Evolutionary conservation across 1,140 invertebrate species (phyloP).

Genomic region (Nasonia giraulti): DNA sequence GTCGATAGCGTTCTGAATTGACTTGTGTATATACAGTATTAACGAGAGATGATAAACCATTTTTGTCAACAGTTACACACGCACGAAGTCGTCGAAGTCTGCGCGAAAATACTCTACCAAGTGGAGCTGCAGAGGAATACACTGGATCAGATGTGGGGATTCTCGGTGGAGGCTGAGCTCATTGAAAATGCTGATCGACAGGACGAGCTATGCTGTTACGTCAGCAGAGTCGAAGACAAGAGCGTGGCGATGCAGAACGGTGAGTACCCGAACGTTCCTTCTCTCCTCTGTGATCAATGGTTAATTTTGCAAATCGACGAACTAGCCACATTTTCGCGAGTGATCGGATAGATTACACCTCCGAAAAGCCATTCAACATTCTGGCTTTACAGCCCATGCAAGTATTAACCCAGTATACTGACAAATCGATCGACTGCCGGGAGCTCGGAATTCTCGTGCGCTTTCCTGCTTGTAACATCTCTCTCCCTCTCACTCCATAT

Average conservation of each 20-base stretch:
- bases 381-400: not conserved
- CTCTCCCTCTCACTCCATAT: not conserved
- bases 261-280: constrained; percentile 71
- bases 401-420: constrained; percentile 18
- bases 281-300: not conserved
- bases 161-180: constrained; percentile 96
- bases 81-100: constrained; percentile 96
- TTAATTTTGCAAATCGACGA: not conserved
- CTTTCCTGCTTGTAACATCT: not conserved
- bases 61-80: constrained; percentile 85
- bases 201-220: constrained; percentile 97
- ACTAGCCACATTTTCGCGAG: not conserved
- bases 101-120: constrained; percentile 97
- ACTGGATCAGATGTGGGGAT: constrained; percentile 97
- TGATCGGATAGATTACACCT: not conserved
- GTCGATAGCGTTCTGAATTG: not conserved
- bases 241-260: constrained; percentile 96
- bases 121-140: constrained; percentile 92
- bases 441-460: not conserved
- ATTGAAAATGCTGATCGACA: constrained; percentile 96
- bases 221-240: constrained; percentile 95
- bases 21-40: too few species aligned
- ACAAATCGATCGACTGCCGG: not conserved
- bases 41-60: not conserved
- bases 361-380: not conserved